phyloP scores from a whole-genome alignment of 2,888 invertebrate genomes.

The Willowsia nigromaculata region DNA sequence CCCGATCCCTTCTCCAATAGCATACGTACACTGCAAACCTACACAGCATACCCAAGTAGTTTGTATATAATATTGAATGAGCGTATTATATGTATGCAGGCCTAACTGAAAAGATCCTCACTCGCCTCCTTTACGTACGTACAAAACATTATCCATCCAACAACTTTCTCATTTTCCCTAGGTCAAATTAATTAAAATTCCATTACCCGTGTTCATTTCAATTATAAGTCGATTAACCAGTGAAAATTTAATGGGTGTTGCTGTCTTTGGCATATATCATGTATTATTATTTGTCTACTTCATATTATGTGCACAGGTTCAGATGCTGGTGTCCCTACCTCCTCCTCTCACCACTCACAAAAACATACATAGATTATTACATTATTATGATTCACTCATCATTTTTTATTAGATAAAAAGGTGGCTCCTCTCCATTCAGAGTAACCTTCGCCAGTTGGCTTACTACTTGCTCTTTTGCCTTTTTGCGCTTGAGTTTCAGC shows the following conservation, averaged over 20 bases:
- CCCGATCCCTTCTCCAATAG: background rate
- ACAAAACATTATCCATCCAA: constrained; percentile 22
- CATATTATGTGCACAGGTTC: background rate
- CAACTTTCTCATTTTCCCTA: constrained; percentile 64
- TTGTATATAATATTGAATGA: background rate
- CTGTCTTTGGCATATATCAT: constrained; percentile 29
- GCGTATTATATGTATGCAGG: background rate
- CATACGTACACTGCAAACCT: background rate
- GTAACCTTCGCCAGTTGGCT: background rate
- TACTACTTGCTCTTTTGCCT: background rate
- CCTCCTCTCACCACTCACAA: background rate
- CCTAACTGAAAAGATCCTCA: background rate
- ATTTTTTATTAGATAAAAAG: constrained; percentile 36
- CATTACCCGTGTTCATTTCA: constrained; percentile 69
- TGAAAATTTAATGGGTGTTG: constrained; percentile 64
- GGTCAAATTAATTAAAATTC: constrained; percentile 71
- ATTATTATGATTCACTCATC: constrained; percentile 25
- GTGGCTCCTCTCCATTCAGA: background rate
- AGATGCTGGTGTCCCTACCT: background rate
- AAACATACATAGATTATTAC: background rate
- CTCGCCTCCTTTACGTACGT: background rate
- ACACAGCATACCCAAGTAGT: background rate
- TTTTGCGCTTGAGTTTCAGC: background rate
- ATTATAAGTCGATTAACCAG: constrained; percentile 66
- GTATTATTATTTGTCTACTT: constrained; percentile 19